These are phyloP conservation scores for Druon quercuslanigerum DNA, from an alignment of 1,140 invertebrate species.

Conservation along the genomic window DNA sequence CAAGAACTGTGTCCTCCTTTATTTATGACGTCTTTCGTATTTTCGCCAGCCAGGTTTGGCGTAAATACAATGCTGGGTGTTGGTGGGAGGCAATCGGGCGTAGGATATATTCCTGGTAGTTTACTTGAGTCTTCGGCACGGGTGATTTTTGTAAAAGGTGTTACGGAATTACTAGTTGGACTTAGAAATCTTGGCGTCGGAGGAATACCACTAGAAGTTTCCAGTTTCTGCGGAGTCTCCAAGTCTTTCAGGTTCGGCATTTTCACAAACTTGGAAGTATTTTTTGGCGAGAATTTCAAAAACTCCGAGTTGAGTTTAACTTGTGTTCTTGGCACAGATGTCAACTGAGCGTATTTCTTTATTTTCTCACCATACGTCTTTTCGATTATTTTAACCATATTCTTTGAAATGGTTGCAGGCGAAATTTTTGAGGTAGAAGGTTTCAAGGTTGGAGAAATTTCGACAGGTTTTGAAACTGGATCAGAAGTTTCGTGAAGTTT, in stretches of 20 bases:
- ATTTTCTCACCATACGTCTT: slow-evolving; percentile 48
- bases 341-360: slow-evolving; percentile 67
- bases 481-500: background rate
- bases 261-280: slow-evolving; percentile 13
- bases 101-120: slow-evolving; percentile 62
- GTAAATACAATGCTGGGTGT: slow-evolving; percentile 67
- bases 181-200: slow-evolving; percentile 68
- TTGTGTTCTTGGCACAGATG: slow-evolving; percentile 59
- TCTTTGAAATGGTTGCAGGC: background rate
- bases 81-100: slow-evolving; percentile 70
- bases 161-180: slow-evolving; percentile 59
- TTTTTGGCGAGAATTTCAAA: slow-evolving; percentile 9
- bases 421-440: background rate
- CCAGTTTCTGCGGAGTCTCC: slow-evolving; percentile 65
- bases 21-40: slow-evolving; percentile 42
- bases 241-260: slow-evolving; percentile 55
- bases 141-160: slow-evolving; percentile 46
- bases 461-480: background rate
- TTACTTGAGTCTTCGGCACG: slow-evolving; percentile 57
- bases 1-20: slow-evolving; percentile 47
- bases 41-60: slow-evolving; percentile 57
- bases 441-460: background rate
- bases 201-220: slow-evolving; percentile 59
- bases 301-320: slow-evolving; percentile 30
- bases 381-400: slow-evolving; percentile 22